Conservation (phyloP, 2,113 vertebrate genomes). For the Centropus bengalensis region DNA sequence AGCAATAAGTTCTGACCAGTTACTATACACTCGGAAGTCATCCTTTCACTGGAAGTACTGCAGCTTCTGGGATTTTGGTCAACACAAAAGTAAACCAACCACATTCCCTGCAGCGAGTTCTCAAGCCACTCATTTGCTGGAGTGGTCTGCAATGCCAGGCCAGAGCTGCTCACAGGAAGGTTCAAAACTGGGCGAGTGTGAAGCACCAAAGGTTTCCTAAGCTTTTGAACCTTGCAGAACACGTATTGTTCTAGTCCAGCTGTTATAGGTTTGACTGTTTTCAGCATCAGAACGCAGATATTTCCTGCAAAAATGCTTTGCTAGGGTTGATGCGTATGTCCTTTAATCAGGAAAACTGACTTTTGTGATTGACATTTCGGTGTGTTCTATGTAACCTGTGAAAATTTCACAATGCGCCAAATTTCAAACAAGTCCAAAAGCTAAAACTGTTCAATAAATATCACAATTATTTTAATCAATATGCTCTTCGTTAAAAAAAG, state of each 20-base stretch:
- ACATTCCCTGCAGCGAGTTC: not conserved
- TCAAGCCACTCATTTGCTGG: not conserved
- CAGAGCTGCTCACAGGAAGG: not conserved
- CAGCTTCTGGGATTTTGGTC: conserved; percentile 7
- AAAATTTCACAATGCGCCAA: not conserved
- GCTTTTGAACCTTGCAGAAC: not conserved
- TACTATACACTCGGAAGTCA: not conserved
- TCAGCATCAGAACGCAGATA: not conserved
- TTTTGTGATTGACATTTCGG: not conserved
- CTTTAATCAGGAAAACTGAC: not conserved
- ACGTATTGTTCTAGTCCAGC: not conserved
- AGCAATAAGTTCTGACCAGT: conserved; percentile 21
- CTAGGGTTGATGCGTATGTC: rapidly evolving
- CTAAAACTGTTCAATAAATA: not conserved
- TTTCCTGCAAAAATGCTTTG: rapidly evolving
- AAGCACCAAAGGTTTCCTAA: not conserved
- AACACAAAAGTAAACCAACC: not conserved
- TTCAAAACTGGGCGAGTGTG: not conserved
- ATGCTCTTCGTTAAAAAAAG: not conserved
- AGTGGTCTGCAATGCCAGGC: rapidly evolving
- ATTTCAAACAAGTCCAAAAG: not conserved
- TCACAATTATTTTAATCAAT: not conserved
- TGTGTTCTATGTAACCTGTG: not conserved
- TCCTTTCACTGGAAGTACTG: not conserved
- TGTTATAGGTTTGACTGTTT: not conserved